Base-by-base conservation (phyloP, 2,113 vertebrate species). In the Percina caprodes region DNA sequence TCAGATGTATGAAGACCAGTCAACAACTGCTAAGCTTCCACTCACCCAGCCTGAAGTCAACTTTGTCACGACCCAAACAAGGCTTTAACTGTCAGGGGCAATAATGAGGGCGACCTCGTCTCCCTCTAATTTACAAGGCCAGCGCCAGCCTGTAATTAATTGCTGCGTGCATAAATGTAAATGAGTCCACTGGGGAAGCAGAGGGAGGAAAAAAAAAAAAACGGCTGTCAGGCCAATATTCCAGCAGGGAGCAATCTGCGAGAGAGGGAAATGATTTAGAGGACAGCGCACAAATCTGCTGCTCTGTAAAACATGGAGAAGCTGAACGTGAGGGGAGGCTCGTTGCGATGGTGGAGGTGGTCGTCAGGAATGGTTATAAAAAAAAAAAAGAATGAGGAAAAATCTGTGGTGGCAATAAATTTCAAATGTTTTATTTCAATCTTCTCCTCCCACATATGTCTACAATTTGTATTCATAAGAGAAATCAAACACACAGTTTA, bases 191-290 rank as follows among this genome's bases (percentile, higher is more conserved):
- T 78, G 85, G 87, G 88, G 82, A 66, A 74, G 84, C 42, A 67
- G 80, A 78, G 73, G 30, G 82, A 62, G 54, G 13, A 19, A 23
- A 33, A 46, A 42, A 68, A 21, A 1, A 4, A 80, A 73, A 82
- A 75, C 30, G 86, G 46, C 89, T 83, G 88, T 88, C 90, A 74
- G 79, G 86, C 88, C 90, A 88, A 91, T 90, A 90, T 81, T 92
- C 89, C 88, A 87, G 85, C 84, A 30, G 91, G 88, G 89, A 89
- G 90, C 89, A 92, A 94, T 94, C 91, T 90, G 77, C 60, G 73
- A 92, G 88, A 94, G 86, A 94, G 93, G 90, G 83, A 91, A 92
- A 93, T 94, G 89, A 94, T 94, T 94, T 93, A 94, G 79, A 89
- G 72, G 82, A 79, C 86, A 69, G 90, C 66, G 77, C 85, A 90